Conservation (phyloP, 1,140 invertebrate genomes). For the Stenopsyche tienmushanensis region DNA sequence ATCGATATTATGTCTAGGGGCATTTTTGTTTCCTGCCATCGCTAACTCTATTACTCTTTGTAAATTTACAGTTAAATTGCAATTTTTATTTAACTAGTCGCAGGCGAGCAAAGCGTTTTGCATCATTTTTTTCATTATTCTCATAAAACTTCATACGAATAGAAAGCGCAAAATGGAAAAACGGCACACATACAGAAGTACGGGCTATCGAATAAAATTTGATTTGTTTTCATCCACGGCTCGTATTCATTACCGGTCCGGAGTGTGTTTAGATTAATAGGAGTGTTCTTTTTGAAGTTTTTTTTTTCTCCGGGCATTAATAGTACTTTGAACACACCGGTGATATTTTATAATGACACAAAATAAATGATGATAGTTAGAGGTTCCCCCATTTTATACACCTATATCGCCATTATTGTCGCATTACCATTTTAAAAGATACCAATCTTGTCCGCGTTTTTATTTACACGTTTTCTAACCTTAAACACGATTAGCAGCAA, state of each 20-base stretch:
- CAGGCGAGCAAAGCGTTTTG: background rate
- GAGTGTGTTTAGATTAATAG: too few species aligned
- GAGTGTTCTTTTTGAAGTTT: too few species aligned
- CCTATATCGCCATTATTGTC: constrained; percentile 12
- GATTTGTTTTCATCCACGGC: too few species aligned
- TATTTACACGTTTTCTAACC: constrained; percentile 11
- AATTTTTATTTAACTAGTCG: background rate
- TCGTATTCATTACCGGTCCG: too few species aligned
- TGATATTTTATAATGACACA: background rate
- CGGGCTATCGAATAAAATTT: too few species aligned
- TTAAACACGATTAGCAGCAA: background rate
- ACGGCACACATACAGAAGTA: too few species aligned
- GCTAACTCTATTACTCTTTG: constrained; percentile 30
- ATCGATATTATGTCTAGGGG: constrained; percentile 31
- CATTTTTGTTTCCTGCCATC: constrained; percentile 27
- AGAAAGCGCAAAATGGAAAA: too few species aligned
- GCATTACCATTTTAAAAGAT: constrained; percentile 13
- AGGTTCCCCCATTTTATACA: background rate
- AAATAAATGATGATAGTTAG: constrained; percentile 12
- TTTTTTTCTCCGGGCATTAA: too few species aligned
- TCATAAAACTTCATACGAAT: background rate
- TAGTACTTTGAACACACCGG: background rate
- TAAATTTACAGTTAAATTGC: constrained; percentile 14
- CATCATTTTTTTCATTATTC: background rate
- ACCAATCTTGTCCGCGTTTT: constrained; percentile 7